Base-by-base conservation (phyloP, 2,888 invertebrate genomes). In the Polydrusus tereticollis region DNA sequence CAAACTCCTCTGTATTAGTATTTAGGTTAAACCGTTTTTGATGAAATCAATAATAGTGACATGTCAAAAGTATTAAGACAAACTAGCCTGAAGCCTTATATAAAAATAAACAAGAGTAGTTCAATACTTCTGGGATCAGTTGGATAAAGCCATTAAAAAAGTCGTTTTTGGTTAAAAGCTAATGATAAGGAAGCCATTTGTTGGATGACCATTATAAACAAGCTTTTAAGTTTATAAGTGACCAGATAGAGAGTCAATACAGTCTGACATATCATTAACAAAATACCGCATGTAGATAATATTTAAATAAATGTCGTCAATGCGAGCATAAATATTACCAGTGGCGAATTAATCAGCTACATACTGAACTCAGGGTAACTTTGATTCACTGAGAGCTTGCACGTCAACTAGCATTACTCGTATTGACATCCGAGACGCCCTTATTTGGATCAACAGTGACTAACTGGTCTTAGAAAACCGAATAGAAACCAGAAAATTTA, bases 151-250 rank as follows among this genome's bases (percentile, higher is more conserved):
- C 45, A 45, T 45, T 21, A 20, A 20, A 16, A 43, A 12, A 20
- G 45, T 45, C 10, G 12, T 45, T n/a, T 45, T 8, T 20, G 10
- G 45, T 12, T 45, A 12, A 45, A 21, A 21, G 45, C 21, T 8
- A 16, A 14, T n/a, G 50, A 52, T 52, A 52, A 52, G n/a, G 50
- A 52, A 52, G 16, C 50, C 26, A 52, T 52, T 52, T 52, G 50
- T 52, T 10, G 26, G 14, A 26, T 14, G 50, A 52, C 26, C 26
- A 52, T 52, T 52, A 16, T 6, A 14, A 52, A 52, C 6, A 14
- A 12, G 26, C 26, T 52, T 52, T 47, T 12, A 47, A 47, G 21
- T 10, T n/a, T 50, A n/a, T 50, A 21, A 26, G 50, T 23, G 21
- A 47, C 26, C 50, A 23, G 50, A 26, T 14, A 52, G n/a, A 18